A percentile compares a stretch with the other conserved stretches of the same genome.
These are phyloP conservation scores for Hippocampus kuda DNA, from an alignment of 2,797 vertebrate species.

Conservation along the genomic window DNA sequence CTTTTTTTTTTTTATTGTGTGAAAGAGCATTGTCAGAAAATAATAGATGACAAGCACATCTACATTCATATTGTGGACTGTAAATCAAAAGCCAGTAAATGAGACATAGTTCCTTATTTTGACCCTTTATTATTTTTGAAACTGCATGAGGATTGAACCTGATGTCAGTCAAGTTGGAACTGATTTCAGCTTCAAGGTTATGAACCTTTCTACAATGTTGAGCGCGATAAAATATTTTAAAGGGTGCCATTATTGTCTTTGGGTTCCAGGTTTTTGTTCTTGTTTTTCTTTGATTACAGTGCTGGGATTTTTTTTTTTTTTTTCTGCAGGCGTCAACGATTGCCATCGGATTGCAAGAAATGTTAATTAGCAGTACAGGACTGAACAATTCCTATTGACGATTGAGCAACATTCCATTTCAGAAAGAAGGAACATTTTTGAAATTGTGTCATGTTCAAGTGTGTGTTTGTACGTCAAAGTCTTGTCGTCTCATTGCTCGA, in stretches of 20 bases:
- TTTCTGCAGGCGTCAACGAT: conserved; percentile 23
- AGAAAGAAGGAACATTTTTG: conserved; percentile 51
- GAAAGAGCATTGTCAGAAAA: not conserved
- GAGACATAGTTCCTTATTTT: not conserved
- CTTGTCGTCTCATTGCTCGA: conserved; percentile 26
- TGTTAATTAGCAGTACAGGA: conserved; percentile 49
- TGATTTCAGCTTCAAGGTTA: not conserved
- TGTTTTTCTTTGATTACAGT: conserved; percentile 7
- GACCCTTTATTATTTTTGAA: not conserved
- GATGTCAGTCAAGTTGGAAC: too few relatives aligned
- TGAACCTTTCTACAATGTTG: not conserved
- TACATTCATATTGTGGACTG: not conserved
- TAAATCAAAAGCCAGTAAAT: not conserved
- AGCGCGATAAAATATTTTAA: not conserved
- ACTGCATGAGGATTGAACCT: not conserved
- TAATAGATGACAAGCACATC: not conserved
- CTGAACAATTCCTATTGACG: conserved; percentile 45
- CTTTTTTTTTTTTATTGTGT: not conserved
- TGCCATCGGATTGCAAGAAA: conserved; percentile 24
- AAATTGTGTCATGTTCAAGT: conserved; percentile 35
- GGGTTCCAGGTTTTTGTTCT: conserved; percentile 9
- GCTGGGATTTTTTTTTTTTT: conserved; percentile 23
- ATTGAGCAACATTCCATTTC: conserved; percentile 31
- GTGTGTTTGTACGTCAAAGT: conserved; percentile 11
- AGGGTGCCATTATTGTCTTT: conserved; percentile 12